phyloP scores from a whole-genome alignment of 2,888 invertebrate genomes.

The Ornithoptera alexandrae region DNA sequence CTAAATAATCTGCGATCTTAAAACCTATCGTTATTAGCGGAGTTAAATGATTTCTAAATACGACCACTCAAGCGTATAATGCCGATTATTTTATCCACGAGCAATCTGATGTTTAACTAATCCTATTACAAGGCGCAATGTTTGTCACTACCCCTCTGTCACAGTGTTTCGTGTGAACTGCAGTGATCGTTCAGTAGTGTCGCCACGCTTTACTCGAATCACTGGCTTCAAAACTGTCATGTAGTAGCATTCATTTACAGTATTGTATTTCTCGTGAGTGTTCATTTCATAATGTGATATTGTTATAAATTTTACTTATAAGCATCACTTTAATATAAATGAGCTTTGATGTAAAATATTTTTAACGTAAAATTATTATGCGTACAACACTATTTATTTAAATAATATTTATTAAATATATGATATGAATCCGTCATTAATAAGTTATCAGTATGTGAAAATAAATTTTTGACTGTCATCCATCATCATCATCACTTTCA shows the following conservation, averaged over 20 bases:
- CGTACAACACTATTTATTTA: too few relatives aligned
- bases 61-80: conserved; percentile 15
- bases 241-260: not conserved
- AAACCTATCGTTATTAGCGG: not conserved
- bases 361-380: too few relatives aligned
- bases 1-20: not conserved
- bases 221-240: conserved; percentile 9
- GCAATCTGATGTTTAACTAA: conserved; percentile 14
- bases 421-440: too few relatives aligned
- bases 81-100: conserved; percentile 10
- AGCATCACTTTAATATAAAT: too few relatives aligned
- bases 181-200: conserved; percentile 36
- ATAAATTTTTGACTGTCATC: too few relatives aligned
- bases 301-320: too few relatives aligned
- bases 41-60: not conserved
- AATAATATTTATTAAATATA: too few relatives aligned
- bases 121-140: conserved; percentile 9
- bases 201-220: conserved; percentile 35
- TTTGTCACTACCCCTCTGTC: conserved; percentile 25
- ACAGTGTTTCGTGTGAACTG: conserved; percentile 39
- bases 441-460: too few relatives aligned
- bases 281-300: conserved; percentile 20
- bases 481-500: too few relatives aligned
- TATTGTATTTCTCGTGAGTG: conserved; percentile 7
- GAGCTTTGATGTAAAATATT: too few relatives aligned